Conservation (phyloP, 2,113 vertebrate species). For the Ia io region DNA sequence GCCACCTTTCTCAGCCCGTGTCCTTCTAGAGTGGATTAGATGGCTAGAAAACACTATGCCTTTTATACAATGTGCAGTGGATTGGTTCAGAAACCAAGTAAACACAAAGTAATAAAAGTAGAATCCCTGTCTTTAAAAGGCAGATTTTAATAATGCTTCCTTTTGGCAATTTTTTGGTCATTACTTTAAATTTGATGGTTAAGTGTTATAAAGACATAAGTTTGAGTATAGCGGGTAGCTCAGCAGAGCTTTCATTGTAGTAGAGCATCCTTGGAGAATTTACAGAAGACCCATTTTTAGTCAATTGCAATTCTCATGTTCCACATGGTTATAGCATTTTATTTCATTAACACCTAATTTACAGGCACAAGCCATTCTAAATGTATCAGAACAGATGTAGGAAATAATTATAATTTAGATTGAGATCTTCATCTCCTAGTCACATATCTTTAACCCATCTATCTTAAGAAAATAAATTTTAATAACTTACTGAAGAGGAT, state of each 20-base stretch:
- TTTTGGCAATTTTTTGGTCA: neutral
- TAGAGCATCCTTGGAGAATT: conserved; percentile 68
- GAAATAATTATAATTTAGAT: conserved; percentile 79
- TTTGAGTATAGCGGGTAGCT: neutral
- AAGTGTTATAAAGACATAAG: conserved; percentile 44
- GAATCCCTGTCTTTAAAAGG: conserved; percentile 20
- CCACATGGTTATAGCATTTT: conserved; percentile 79
- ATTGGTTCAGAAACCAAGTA: conserved; percentile 12
- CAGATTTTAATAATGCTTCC: neutral
- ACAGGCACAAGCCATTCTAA: conserved; percentile 78
- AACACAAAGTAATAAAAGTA: conserved; percentile 17
- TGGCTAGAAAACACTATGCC: neutral
- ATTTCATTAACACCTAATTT: conserved; percentile 83
- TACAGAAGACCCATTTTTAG: conserved; percentile 57
- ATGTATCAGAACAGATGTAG: conserved; percentile 77
- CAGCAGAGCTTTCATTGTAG: conserved; percentile 31
- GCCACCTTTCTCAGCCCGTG: neutral
- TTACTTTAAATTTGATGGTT: conserved; percentile 28
- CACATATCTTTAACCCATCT: conserved; percentile 70
- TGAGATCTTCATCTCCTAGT: conserved; percentile 78
- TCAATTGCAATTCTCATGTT: conserved; percentile 74
- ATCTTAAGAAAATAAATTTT: conserved; percentile 50
- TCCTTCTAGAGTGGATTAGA: neutral
- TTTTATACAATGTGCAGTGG: neutral
- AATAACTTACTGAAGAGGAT: conserved; percentile 27